Evolutionary conservation across 64 coral and sea anemone genomes (phyloP).

Genomic region (Stichodactyla helianthus): DNA sequence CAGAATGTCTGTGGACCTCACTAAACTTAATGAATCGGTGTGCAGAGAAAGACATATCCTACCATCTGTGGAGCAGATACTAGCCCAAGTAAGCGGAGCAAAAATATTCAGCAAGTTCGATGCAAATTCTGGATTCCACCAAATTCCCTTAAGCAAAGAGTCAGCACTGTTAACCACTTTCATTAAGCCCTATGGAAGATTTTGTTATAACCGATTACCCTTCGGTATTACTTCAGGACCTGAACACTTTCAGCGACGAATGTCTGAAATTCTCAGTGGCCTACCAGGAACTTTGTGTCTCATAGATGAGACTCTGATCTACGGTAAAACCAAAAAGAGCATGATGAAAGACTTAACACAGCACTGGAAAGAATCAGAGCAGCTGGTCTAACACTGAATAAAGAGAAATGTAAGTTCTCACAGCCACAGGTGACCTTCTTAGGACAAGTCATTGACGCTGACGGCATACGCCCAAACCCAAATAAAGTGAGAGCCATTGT

Average conservation of each 20-base stretch:
- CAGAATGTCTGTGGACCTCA: slow-evolving; percentile 31
- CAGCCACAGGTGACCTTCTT: neutral
- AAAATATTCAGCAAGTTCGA: too few species aligned
- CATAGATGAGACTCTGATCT: slow-evolving; percentile 8
- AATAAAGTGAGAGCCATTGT: slow-evolving; percentile 45
- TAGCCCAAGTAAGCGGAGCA: too few species aligned
- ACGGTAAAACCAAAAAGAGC: neutral
- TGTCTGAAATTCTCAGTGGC: neutral
- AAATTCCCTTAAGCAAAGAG: too few species aligned
- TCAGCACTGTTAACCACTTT: slow-evolving; percentile 15
- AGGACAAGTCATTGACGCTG: slow-evolving; percentile 39
- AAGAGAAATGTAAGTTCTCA: slow-evolving; percentile 40
- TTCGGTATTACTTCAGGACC: slow-evolving; percentile 8
- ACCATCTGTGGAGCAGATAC: too few species aligned
- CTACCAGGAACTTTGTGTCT: neutral
- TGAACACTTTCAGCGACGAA: slow-evolving; percentile 13
- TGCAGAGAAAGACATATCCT: too few species aligned
- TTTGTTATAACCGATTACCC: neutral
- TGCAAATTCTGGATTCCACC: too few species aligned
- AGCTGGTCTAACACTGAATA: slow-evolving; percentile 30
- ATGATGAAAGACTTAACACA: neutral
- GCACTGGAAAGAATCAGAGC: slow-evolving; percentile 7
- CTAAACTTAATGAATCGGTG: too few species aligned
- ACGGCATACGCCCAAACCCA: slow-evolving; percentile 32
- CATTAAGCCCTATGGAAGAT: slow-evolving; percentile 6